Base-by-base conservation (phyloP, 1,140 invertebrate species). In the Atta texana region DNA sequence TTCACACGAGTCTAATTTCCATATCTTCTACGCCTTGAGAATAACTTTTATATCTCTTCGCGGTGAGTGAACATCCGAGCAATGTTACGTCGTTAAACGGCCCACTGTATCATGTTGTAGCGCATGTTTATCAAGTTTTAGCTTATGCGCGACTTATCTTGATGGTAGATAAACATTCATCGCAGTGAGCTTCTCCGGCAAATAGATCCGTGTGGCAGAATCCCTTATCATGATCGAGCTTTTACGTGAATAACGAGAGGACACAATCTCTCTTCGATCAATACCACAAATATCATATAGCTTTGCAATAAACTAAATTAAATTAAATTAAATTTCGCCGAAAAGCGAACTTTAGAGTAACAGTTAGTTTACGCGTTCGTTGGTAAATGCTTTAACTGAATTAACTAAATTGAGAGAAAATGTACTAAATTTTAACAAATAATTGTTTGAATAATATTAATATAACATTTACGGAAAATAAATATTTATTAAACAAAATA, bases 61-160 rank as follows among this genome's bases (percentile, higher is more conserved):
- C 55, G 49, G 10, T 10, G 18, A 49, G n/a, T 66, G 68, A 74
- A 6, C 80, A 82, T 74, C 39, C 39, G 39, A 49, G 39, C 39
- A 44, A 16, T 18, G 24, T 74, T 82, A 82, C 55, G 14, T 82
- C 53, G 53, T 82, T 74, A 74, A 82, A 82, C 80, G 72, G 39
- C 39, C 51, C 31, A 31, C 21, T 53, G 18, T 74, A 61, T 71
- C 78, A 63, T 49, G 61, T 77, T 77, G 72, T 53, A 34, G 31
- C 64, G 21, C 21, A 10, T 72, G 53, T 72, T 82, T 82, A 61
- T 72, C 51, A 49, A 82, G 53, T 82, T 82, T 72, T 72, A 71
- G 59, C 68, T n/a, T 66, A n/a, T 14, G 10, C 31, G n/a, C 51
- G 51, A 71, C 6, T 82, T 74, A 44, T 57, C 55, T 31, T 31